phyloP scores from a whole-genome alignment of 30 jellyfish, hydroid and myxozoan species.

The Turritopsis dohrnii region DNA sequence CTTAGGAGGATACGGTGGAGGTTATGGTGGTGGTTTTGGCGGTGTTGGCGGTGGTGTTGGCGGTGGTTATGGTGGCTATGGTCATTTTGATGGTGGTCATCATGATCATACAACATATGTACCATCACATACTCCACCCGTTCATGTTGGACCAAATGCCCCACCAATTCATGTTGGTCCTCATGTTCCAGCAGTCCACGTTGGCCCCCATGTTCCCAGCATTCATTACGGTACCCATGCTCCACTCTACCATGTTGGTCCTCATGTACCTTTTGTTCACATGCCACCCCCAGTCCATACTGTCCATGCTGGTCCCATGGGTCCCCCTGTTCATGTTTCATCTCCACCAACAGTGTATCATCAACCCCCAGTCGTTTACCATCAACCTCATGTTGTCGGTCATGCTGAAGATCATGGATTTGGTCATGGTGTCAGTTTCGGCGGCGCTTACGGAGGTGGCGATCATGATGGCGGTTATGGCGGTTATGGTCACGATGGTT shows the following conservation, averaged over 20 bases:
- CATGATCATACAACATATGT: slow-evolving; percentile 96
- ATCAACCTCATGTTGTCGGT: slow-evolving; percentile 88
- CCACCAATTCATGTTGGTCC: slow-evolving; percentile 98
- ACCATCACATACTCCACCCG: slow-evolving; percentile 95
- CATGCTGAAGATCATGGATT: slow-evolving; percentile 76
- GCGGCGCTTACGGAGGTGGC: slow-evolving; percentile 45
- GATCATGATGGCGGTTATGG: slow-evolving; percentile 34
- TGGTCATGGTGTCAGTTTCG: slow-evolving; percentile 73
- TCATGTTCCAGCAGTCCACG: slow-evolving; percentile 95
- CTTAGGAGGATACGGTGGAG: slow-evolving; percentile 50
- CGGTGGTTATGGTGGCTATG: slow-evolving; percentile 53
- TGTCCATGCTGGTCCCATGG: slow-evolving; percentile 97
- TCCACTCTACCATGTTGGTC: slow-evolving; percentile 92
- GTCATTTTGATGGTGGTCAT: slow-evolving; percentile 49
- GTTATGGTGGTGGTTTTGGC: slow-evolving; percentile 40
- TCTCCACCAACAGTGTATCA: slow-evolving; percentile 95
- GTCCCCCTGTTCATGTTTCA: slow-evolving; percentile 94
- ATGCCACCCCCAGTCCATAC: slow-evolving; percentile 96
- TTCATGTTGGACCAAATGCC: slow-evolving; percentile 96
- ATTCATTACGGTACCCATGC: slow-evolving; percentile 96
- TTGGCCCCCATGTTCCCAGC: slow-evolving; percentile 94
- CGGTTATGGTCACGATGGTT: slow-evolving; percentile 34
- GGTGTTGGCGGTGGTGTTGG: slow-evolving; percentile 49
- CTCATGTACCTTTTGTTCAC: slow-evolving; percentile 92
- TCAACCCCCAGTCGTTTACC: slow-evolving; percentile 90